Conservation (phyloP, 64 coral and sea anemone genomes). For the Porites lutea region DNA sequence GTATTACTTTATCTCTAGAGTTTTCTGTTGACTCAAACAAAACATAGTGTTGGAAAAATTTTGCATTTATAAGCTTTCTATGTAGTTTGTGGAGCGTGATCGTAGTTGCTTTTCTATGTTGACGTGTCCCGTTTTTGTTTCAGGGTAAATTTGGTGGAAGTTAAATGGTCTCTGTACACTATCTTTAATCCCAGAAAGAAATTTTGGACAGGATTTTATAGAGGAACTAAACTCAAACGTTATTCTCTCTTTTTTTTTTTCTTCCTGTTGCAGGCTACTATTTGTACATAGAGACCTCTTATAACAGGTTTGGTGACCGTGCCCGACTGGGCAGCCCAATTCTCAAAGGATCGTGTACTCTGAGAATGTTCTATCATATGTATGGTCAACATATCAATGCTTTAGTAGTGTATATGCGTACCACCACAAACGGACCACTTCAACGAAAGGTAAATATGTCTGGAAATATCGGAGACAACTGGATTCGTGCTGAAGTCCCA, state of each 20-base stretch:
- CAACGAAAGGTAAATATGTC: slow-evolving; percentile 52
- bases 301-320: slow-evolving; percentile 76
- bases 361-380: slow-evolving; percentile 98
- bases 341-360: slow-evolving; percentile 71
- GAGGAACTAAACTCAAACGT: neutral
- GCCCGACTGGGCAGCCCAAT: slow-evolving; percentile 84
- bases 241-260: neutral
- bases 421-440: slow-evolving; percentile 67
- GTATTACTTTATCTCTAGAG: too few species aligned
- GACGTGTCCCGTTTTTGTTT: too few species aligned
- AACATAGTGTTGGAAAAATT: too few species aligned
- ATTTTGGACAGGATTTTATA: neutral
- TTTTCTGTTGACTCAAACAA: too few species aligned
- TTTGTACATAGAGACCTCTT: slow-evolving; percentile 83
- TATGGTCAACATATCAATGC: slow-evolving; percentile 78
- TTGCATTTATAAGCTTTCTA: too few species aligned
- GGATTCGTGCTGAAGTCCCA: slow-evolving; percentile 54
- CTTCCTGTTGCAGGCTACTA: slow-evolving; percentile 72
- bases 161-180: too few species aligned
- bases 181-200: too few species aligned
- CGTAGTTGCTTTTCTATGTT: too few species aligned
- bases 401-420: slow-evolving; percentile 83
- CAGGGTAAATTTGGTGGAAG: too few species aligned
- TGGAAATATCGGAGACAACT: slow-evolving; percentile 86
- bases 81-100: too few species aligned